Conservation (phyloP, 2,888 invertebrate genomes). For the Vanessa cardui region DNA sequence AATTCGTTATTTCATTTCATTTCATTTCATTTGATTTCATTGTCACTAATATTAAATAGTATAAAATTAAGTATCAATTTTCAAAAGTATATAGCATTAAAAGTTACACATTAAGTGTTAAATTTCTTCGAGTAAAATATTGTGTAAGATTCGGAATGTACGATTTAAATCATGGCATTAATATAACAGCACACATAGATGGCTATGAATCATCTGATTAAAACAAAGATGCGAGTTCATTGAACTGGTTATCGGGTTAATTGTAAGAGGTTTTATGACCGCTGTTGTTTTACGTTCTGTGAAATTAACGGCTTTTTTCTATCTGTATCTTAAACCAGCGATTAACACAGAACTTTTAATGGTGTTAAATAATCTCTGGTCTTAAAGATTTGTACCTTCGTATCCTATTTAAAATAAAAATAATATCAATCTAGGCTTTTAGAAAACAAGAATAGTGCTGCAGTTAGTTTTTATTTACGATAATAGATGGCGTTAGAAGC, state of each 20-base stretch:
- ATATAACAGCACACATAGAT: background rate
- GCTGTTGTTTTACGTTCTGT: constrained; percentile 27
- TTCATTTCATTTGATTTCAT: no score
- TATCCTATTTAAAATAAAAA: no score
- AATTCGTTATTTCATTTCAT: no score
- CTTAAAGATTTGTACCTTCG: no score
- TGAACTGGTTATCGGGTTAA: constrained; percentile 34
- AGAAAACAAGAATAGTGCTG: background rate
- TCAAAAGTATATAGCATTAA: no score
- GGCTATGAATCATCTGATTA: constrained; percentile 17
- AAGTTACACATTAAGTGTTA: background rate
- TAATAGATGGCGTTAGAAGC: background rate
- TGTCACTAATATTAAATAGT: no score
- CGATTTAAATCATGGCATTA: background rate
- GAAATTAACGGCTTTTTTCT: constrained; percentile 23
- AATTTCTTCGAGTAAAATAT: background rate
- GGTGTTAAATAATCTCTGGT: no score
- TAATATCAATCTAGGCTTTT: no score
- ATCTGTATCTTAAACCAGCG: no score
- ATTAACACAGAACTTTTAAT: no score
- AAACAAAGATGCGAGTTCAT: constrained; percentile 25
- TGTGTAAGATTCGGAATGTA: background rate
- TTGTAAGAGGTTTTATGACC: constrained; percentile 7
- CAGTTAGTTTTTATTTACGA: background rate
- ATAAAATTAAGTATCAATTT: no score